Evolutionary conservation across 2,888 invertebrate genomes (phyloP).

Genomic region (Ormyrus thymus): DNA sequence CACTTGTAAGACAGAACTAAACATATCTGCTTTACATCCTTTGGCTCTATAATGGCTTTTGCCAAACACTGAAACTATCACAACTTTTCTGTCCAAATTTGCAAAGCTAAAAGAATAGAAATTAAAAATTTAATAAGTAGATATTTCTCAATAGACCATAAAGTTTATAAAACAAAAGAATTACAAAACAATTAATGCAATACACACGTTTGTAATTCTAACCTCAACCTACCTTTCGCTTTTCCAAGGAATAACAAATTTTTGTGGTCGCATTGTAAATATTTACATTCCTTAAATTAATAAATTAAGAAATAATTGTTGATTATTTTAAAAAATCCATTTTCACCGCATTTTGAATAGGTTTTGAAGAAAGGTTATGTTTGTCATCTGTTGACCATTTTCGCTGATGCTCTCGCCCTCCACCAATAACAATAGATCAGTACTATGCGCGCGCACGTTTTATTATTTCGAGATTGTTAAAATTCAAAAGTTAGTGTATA

Average conservation of each 20-base stretch:
- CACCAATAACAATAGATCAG: background rate
- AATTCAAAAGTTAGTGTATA: too few relatives aligned
- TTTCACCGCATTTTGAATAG: constrained; percentile 16
- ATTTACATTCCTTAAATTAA: constrained; percentile 9
- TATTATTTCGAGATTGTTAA: background rate
- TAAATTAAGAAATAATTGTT: constrained; percentile 10
- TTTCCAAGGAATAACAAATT: constrained; percentile 66
- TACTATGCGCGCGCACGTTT: background rate
- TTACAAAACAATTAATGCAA: background rate
- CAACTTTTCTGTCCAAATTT: constrained; percentile 76
- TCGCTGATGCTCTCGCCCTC: constrained; percentile 1
- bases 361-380: constrained; percentile 42
- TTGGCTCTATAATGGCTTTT: constrained; percentile 81
- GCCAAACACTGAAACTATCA: constrained; percentile 84
- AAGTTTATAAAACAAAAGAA: background rate
- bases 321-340: background rate
- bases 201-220: constrained; percentile 1
- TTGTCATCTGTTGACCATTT: constrained; percentile 43
- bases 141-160: background rate
- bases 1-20: constrained; percentile 68
- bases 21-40: constrained; percentile 80
- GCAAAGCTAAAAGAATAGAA: constrained; percentile 61
- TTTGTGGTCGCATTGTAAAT: constrained; percentile 68
- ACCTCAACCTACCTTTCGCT: constrained; percentile 45
- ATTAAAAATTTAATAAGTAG: background rate